Conservation (phyloP, 2,888 invertebrate genomes). For the Siphonodentalium dalli region DNA sequence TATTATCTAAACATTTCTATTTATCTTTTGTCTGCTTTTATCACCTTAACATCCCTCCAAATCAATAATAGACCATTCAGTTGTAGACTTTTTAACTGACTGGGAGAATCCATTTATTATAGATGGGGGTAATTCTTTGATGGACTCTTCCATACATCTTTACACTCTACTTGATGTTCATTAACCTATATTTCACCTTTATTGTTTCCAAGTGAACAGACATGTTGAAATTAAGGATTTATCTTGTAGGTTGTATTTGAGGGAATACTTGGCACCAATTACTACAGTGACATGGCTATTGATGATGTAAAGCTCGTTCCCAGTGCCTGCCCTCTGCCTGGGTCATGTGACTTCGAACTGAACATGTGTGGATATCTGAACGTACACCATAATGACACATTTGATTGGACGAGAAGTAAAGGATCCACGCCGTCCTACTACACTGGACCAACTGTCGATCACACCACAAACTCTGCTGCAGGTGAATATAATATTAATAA, state of each 20-base stretch:
- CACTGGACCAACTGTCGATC: slow-evolving; percentile 48
- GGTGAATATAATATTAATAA: slow-evolving; percentile 27
- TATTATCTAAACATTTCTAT: too few relatives aligned
- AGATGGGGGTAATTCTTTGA: too few relatives aligned
- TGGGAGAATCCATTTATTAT: too few relatives aligned
- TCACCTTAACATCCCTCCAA: too few relatives aligned
- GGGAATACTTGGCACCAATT: slow-evolving; percentile 33
- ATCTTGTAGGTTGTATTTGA: slow-evolving; percentile 46
- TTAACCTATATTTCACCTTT: not conserved
- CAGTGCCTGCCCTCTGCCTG: slow-evolving; percentile 43
- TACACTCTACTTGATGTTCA: too few relatives aligned
- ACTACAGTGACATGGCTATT: slow-evolving; percentile 49
- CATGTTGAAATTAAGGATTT: not conserved
- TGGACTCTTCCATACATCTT: too few relatives aligned
- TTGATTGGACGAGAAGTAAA: slow-evolving; percentile 48
- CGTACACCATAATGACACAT: slow-evolving; percentile 36
- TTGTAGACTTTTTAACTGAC: too few relatives aligned
- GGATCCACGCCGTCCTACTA: slow-evolving; percentile 34
- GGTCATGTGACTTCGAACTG: slow-evolving; percentile 49
- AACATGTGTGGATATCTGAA: slow-evolving; percentile 49
- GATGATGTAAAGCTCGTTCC: slow-evolving; percentile 49
- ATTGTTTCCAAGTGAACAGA: not conserved
- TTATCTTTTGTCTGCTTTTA: too few relatives aligned
- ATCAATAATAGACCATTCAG: too few relatives aligned
- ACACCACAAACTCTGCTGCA: slow-evolving; percentile 40